Evolutionary conservation across 2,888 invertebrate species (phyloP).

Genomic region (Embidobia sp.): DNA sequence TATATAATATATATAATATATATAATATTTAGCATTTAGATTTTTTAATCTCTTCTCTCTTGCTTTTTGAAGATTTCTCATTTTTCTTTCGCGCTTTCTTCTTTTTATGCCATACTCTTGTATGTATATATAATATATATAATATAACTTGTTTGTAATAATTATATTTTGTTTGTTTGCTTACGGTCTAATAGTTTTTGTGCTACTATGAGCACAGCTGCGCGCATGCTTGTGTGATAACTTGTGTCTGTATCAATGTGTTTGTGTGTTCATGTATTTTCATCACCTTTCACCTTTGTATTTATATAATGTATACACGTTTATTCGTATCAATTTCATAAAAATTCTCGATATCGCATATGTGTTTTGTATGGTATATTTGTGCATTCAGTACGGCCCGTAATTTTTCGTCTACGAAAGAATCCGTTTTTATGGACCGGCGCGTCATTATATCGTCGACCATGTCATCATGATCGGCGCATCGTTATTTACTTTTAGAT

Average conservation of each 20-base stretch:
- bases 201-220: conserved; percentile 80
- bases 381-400: conserved; percentile 65
- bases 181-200: conserved; percentile 81
- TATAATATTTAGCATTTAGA: conserved; percentile 81
- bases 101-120: conserved; percentile 76
- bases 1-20: conserved; percentile 78
- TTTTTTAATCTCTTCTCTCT: conserved; percentile 76
- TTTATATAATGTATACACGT: conserved; percentile 63
- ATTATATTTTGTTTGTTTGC: conserved; percentile 81
- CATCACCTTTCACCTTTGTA: conserved; percentile 58
- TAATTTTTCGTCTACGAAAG: conserved; percentile 58
- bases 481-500: conserved; percentile 43
- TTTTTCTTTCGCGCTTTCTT: conserved; percentile 70
- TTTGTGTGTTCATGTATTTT: conserved; percentile 63
- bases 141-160: conserved; percentile 81
- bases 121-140: conserved; percentile 81
- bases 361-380: conserved; percentile 55
- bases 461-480: conserved; percentile 46
- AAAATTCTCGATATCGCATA: conserved; percentile 56
- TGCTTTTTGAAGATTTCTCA: conserved; percentile 70
- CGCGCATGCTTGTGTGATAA: conserved; percentile 73
- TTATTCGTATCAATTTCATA: conserved; percentile 61
- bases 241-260: conserved; percentile 62
- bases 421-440: conserved; percentile 46
- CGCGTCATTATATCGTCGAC: conserved; percentile 41